These are phyloP conservation scores for Naso thynnoides DNA, from an alignment of 2,797 vertebrate species.

Conservation along the genomic window DNA sequence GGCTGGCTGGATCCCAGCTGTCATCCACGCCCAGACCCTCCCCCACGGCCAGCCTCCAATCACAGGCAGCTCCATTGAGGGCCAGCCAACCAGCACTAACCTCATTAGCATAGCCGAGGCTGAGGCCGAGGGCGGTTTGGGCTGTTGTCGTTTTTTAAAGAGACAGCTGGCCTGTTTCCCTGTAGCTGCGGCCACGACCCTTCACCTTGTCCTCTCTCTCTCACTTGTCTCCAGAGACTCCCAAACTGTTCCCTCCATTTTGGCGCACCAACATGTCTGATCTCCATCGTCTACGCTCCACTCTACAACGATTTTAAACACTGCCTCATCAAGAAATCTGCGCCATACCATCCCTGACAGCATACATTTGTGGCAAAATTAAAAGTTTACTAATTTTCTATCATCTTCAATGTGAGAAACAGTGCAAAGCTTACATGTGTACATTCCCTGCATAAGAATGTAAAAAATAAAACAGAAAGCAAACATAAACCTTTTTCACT, in stretches of 20 bases:
- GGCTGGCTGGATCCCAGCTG: slow-evolving; percentile 87
- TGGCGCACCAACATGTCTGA: slow-evolving; percentile 65
- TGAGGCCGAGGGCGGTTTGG: slow-evolving; percentile 71
- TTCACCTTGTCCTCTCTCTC: slow-evolving; percentile 81
- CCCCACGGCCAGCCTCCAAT: slow-evolving; percentile 80
- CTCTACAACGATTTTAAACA: slow-evolving; percentile 19
- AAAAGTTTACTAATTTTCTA: neutral
- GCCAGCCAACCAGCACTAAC: slow-evolving; percentile 85
- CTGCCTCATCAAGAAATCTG: neutral
- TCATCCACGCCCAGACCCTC: slow-evolving; percentile 86
- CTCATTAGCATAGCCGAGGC: slow-evolving; percentile 83
- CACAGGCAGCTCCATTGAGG: slow-evolving; percentile 66
- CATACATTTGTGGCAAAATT: neutral
- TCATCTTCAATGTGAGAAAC: neutral
- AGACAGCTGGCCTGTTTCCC: slow-evolving; percentile 84
- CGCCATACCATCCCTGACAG: neutral
- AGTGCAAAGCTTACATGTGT: neutral
- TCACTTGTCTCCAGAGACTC: slow-evolving; percentile 73
- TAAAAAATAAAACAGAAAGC: neutral
- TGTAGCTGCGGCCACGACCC: slow-evolving; percentile 74
- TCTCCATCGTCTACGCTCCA: slow-evolving; percentile 21
- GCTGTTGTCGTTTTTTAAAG: slow-evolving; percentile 88
- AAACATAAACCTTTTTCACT: neutral
- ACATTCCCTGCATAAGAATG: slow-evolving; percentile 3
- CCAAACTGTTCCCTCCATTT: slow-evolving; percentile 81